phyloP scores from a whole-genome alignment of 1,140 invertebrate genomes.

The Bombus superbus region DNA sequence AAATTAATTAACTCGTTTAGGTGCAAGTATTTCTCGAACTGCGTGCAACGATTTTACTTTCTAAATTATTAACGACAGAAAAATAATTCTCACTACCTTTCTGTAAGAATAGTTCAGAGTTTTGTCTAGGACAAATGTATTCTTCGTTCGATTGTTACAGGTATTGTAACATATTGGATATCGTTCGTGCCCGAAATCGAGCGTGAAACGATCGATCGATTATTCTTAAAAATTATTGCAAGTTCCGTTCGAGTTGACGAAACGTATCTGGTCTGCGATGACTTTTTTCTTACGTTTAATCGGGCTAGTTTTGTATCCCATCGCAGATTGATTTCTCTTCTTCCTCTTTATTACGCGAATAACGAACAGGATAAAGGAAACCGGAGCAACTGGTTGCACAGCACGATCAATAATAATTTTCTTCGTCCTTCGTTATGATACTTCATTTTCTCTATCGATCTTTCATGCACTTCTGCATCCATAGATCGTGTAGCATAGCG shows the following conservation, averaged over 20 bases:
- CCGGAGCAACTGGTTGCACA: slow-evolving; percentile 26
- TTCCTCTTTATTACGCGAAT: neutral
- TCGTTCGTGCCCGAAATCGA: rapidly evolving
- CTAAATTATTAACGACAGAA: too few relatives aligned
- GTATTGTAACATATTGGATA: too few relatives aligned
- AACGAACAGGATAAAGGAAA: slow-evolving; percentile 20
- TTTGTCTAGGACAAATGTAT: too few relatives aligned
- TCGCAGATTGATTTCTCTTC: neutral
- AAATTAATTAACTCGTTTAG: neutral
- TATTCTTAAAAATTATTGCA: too few relatives aligned
- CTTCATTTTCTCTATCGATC: slow-evolving; percentile 23
- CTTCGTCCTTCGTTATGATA: neutral
- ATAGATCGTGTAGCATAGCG: neutral
- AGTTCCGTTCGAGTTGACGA: too few relatives aligned
- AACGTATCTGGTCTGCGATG: too few relatives aligned
- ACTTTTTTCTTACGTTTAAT: too few relatives aligned
- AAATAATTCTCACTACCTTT: too few relatives aligned
- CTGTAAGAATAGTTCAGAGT: too few relatives aligned
- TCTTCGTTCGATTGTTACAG: rapidly evolving
- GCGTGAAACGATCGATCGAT: too few relatives aligned
- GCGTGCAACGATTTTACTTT: too few relatives aligned
- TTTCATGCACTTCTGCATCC: neutral
- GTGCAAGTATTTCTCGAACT: too few relatives aligned
- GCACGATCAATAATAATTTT: slow-evolving; percentile 25
- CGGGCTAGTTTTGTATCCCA: neutral